A percentile compares a stretch with the other conserved stretches of the same genome.
Evolutionary conservation across 2,888 invertebrate species (phyloP).

Genomic region (Heteropelma amictum): DNA sequence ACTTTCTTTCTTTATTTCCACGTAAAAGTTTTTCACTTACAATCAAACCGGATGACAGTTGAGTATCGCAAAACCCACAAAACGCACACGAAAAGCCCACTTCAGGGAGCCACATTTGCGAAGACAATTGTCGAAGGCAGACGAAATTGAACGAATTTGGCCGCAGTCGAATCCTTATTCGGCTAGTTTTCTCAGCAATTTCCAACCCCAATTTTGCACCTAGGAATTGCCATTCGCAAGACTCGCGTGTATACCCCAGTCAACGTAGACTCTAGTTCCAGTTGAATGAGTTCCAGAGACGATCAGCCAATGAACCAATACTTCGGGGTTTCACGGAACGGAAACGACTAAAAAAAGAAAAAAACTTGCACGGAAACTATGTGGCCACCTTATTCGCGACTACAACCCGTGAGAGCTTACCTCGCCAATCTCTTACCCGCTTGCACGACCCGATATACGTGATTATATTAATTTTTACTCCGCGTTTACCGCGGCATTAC

Average conservation of each 20-base stretch:
- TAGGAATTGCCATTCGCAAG: not conserved
- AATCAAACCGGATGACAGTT: too few species aligned
- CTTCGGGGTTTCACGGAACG: slow-evolving; percentile 43
- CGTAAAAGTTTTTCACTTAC: too few species aligned
- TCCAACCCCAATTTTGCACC: not conserved
- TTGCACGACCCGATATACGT: slow-evolving; percentile 36
- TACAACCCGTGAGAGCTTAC: slow-evolving; percentile 9
- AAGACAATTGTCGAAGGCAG: too few species aligned
- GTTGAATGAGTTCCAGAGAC: slow-evolving; percentile 45
- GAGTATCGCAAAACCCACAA: too few species aligned
- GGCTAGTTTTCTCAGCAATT: not conserved
- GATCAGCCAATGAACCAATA: slow-evolving; percentile 33
- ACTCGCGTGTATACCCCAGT: not conserved
- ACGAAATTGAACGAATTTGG: too few species aligned
- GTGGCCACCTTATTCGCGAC: slow-evolving; percentile 12
- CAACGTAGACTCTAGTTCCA: slow-evolving; percentile 5
- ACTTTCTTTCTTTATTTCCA: too few species aligned
- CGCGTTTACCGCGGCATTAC: slow-evolving; percentile 27
- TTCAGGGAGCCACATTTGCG: too few species aligned
- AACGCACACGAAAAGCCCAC: too few species aligned
- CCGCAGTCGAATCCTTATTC: not conserved
- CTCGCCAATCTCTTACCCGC: slow-evolving; percentile 15
- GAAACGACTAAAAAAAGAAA: slow-evolving; percentile 35
- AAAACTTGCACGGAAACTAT: slow-evolving; percentile 41
- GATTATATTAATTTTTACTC: slow-evolving; percentile 49